Percentiles rank a stretch among this genome's conserved stretches.
Conservation (phyloP, 2,888 invertebrate genomes). For the Drosophila koepferae region DNA sequence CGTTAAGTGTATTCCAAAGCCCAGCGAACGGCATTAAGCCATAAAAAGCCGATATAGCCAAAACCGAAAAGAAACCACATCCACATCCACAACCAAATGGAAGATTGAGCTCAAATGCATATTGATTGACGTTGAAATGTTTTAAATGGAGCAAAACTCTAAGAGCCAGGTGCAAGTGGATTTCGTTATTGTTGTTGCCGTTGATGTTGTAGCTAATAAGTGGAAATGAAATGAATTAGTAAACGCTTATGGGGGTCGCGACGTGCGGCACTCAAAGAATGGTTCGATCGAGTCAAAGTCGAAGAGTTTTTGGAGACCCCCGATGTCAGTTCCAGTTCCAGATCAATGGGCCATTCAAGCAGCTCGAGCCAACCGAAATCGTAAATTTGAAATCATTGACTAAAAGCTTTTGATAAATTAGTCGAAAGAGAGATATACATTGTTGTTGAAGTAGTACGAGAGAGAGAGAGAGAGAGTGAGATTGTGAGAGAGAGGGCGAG, state of each 20-base stretch:
- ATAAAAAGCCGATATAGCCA: conserved; percentile 75
- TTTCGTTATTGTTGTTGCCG: conserved; percentile 26
- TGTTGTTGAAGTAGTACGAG: neutral
- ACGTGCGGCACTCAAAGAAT: conserved; percentile 69
- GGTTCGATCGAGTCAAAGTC: conserved; percentile 49
- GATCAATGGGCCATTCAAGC: conserved; percentile 74
- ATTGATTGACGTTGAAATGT: conserved; percentile 81
- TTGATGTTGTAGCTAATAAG: conserved; percentile 72
- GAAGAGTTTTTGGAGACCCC: conserved; percentile 64
- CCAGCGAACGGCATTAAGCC: conserved; percentile 79
- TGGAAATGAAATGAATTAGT: conserved; percentile 82
- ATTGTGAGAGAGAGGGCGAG: conserved; percentile 6
- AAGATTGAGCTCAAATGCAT: conserved; percentile 80
- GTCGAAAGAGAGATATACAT: conserved; percentile 42
- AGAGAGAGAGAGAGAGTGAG: neutral
- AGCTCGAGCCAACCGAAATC: conserved; percentile 59
- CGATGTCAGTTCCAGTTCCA: conserved; percentile 57
- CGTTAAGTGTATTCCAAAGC: conserved; percentile 78
- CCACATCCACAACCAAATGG: conserved; percentile 34
- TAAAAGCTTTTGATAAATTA: conserved; percentile 82
- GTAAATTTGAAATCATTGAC: conserved; percentile 81
- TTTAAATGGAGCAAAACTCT: conserved; percentile 74
- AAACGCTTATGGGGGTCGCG: conserved; percentile 79
- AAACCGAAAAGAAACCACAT: conserved; percentile 51
- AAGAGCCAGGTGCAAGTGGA: conserved; percentile 77